Percentiles rank a stretch among this genome's conserved stretches.
Evolutionary conservation across 2,888 invertebrate species (phyloP).

Genomic region (Amphipyra tragopoginis): DNA sequence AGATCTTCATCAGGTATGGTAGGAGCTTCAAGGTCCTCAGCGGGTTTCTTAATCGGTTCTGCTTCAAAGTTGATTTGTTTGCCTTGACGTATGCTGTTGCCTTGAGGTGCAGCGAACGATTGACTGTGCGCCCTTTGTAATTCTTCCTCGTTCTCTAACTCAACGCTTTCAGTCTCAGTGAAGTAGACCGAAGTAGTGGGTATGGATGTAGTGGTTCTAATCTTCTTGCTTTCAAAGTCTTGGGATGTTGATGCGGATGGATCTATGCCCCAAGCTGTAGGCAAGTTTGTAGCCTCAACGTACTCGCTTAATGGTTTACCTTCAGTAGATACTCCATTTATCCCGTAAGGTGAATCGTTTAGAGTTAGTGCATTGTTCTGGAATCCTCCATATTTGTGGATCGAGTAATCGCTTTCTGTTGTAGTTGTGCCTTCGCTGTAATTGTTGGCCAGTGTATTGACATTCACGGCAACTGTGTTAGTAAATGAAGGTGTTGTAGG

Average conservation of each 20-base stretch:
- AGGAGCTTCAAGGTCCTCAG: conserved; percentile 84
- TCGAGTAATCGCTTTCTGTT: conserved; percentile 70
- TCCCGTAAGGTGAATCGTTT: conserved; percentile 84
- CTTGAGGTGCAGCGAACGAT: conserved; percentile 91
- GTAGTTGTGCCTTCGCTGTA: conserved; percentile 73
- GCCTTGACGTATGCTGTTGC: conserved; percentile 82
- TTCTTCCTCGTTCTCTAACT: conserved; percentile 90
- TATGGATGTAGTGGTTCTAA: conserved; percentile 69
- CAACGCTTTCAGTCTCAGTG: conserved; percentile 81
- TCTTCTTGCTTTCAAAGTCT: conserved; percentile 83
- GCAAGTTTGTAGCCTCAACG: conserved; percentile 82
- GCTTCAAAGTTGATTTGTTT: conserved; percentile 78
- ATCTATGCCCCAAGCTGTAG: conserved; percentile 85
- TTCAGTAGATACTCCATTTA: conserved; percentile 78
- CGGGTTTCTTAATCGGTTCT: conserved; percentile 74
- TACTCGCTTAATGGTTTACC: conserved; percentile 86
- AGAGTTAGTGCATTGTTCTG: conserved; percentile 81
- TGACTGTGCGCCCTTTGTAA: conserved; percentile 93
- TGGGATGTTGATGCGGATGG: conserved; percentile 73
- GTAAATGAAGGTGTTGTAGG: conserved; percentile 80
- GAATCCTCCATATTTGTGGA: conserved; percentile 79
- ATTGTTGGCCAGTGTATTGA: conserved; percentile 70
- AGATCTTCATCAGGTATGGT: conserved; percentile 72
- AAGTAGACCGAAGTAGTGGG: conserved; percentile 79
- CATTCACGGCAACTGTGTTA: conserved; percentile 79